Evolutionary conservation across 1,140 invertebrate genomes (phyloP), one percentile per base, ranked within the genome.

Genomic region (Helicoverpa zea): DNA sequence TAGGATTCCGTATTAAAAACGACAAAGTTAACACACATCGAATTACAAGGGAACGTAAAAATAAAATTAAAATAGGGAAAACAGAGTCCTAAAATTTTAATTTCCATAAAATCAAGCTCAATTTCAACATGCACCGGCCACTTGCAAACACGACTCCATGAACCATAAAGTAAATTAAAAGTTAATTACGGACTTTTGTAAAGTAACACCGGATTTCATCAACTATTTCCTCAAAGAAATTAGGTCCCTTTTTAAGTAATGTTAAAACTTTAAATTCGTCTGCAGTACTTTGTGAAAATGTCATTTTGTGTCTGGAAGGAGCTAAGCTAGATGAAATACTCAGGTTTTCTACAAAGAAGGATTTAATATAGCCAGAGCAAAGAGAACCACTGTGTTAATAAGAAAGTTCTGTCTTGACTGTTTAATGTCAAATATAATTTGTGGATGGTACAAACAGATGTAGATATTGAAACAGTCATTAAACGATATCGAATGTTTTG

Each of bases 271-370:
- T n/a, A 66, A 16, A 68, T 5, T 29, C 29, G 13, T 23, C 30
- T 14, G 49, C 3, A 73, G 52, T 29, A 58, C 70, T 73, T 73
- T 43, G 52, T 58, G 52, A 73, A 16, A 73, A 58, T 73, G 70
- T 73, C 29, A 43, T 43, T 73, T 58, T 30, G 29, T 58, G 49
- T 72, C 68, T 54, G 56, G 49, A 1, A 56, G 43, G 52, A 29
- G 23, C 70, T 58, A 18, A 35, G 52, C 70, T 56, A 52, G 52
- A 56, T 43, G 70, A 73, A 73, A 73, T 30, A 56, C n/a, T 52
- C 49, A 23, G 49, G 68, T 29, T 9, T 14, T 29, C 18, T 35
- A 58, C 52, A 73, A 43, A 58, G 13, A 35, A 72, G 47, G n/a
- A 56, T 12, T 29, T 54, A 56, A 29, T 72, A 23, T 13, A 14